phyloP scores from a whole-genome alignment of 2,113 vertebrate species.

The Hyperopisus bebe region DNA sequence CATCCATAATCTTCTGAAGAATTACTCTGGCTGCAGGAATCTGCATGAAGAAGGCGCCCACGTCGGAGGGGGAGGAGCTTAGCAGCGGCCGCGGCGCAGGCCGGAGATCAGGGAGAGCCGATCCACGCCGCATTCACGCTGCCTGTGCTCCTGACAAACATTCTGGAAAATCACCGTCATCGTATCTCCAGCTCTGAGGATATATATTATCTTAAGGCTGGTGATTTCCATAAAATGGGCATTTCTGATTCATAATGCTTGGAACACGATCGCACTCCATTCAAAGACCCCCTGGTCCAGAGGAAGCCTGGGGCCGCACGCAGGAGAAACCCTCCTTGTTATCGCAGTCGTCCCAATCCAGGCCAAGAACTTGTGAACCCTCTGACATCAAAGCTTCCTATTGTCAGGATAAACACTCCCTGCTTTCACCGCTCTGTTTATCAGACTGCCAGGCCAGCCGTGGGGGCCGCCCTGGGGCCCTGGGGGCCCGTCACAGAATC shows the following conservation, averaged over 20 bases:
- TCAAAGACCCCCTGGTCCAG: not conserved
- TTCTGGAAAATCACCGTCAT: not conserved
- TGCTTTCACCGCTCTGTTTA: slow-evolving; percentile 16
- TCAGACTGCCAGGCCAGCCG: slow-evolving; percentile 9
- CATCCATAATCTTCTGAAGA: not conserved
- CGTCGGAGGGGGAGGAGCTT: not conserved
- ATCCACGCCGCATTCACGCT: not conserved
- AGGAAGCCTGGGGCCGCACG: not conserved
- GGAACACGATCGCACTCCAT: not conserved
- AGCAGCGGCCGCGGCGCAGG: not conserved
- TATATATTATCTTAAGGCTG: not conserved
- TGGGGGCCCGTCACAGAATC: not conserved
- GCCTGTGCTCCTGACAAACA: not conserved
- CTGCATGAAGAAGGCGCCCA: not conserved
- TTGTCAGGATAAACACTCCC: slow-evolving; percentile 27
- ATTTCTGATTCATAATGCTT: not conserved
- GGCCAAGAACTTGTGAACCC: slow-evolving; percentile 25
- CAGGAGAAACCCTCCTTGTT: not conserved
- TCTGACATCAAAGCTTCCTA: slow-evolving; percentile 32
- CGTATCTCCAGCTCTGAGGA: not conserved
- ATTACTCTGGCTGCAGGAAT: slow-evolving; percentile 1
- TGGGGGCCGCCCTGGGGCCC: not conserved
- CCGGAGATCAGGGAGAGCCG: not conserved
- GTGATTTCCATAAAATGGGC: slow-evolving; percentile 4
- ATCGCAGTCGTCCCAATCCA: slow-evolving; percentile 12